Percentiles rank a stretch among this genome's conserved stretches.
Conservation (phyloP, 2,797 vertebrate genomes). For the Amniataba percoides region DNA sequence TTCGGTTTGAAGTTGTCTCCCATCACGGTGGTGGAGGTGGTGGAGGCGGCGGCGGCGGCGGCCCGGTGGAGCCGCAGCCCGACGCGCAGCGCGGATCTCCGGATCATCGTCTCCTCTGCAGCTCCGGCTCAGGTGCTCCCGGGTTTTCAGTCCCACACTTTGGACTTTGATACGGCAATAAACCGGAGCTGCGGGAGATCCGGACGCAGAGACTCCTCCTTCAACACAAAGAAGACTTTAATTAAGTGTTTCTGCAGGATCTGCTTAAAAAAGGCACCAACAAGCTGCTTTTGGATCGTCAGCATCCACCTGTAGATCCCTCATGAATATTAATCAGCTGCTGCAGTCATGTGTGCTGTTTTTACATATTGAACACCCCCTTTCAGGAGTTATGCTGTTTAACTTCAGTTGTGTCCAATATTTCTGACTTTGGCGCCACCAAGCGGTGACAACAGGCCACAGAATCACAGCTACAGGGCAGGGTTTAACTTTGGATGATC, state of each 20-base stretch:
- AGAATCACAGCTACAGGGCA: no score
- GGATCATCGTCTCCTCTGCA: slow-evolving; percentile 64
- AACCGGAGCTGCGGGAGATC: no score
- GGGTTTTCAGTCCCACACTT: no score
- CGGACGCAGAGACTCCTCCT: no score
- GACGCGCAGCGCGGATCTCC: slow-evolving; percentile 30
- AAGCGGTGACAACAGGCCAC: no score
- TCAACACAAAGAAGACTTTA: background rate
- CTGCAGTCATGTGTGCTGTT: background rate
- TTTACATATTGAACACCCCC: background rate
- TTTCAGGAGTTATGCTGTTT: background rate
- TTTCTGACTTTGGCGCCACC: background rate
- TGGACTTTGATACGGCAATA: no score
- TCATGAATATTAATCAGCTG: background rate
- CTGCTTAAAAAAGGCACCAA: background rate
- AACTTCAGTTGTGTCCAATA: background rate
- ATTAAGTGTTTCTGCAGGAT: background rate
- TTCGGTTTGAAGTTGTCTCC: slow-evolving; percentile 56
- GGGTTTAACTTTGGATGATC: no score
- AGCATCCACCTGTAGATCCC: no score
- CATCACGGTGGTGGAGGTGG: slow-evolving; percentile 9
- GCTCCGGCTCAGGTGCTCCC: no score
- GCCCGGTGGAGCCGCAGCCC: slow-evolving; percentile 30
- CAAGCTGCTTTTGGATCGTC: background rate
- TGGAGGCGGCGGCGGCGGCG: background rate